These are phyloP conservation scores for Trichogramma evanescens DNA, from an alignment of 2,888 invertebrate genomes.

Conservation along the genomic window DNA sequence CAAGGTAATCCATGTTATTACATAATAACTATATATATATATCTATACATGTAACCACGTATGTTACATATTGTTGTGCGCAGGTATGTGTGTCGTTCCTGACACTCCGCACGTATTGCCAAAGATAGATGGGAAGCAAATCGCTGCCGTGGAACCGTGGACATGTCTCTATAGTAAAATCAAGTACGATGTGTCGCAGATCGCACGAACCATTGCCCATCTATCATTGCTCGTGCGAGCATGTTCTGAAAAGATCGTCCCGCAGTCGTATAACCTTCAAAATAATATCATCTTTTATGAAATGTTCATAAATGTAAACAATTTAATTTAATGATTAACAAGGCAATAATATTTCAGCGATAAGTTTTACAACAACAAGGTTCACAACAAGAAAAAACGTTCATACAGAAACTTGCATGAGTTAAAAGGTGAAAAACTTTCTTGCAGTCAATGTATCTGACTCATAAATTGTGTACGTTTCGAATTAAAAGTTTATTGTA, in stretches of 20 bases:
- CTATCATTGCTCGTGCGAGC: no score
- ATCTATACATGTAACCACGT: neutral
- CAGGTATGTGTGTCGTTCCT: neutral
- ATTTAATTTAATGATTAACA: no score
- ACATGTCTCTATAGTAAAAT: neutral
- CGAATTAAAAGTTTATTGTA: no score
- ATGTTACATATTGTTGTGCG: no score
- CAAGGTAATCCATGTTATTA: no score
- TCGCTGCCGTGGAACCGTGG: conserved; percentile 17
- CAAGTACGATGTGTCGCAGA: conserved; percentile 35
- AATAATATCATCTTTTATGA: no score
- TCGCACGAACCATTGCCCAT: no score
- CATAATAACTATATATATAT: neutral
- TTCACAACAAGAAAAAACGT: neutral
- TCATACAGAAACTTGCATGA: neutral
- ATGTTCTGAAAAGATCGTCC: no score
- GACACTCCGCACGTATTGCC: neutral
- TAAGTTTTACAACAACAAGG: no score
- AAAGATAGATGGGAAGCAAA: conserved; percentile 33
- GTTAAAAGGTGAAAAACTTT: neutral
- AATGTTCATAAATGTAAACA: no score
- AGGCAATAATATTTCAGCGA: no score
- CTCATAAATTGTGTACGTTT: neutral
- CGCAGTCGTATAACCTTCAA: no score
- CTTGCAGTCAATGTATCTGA: neutral